phyloP scores from a whole-genome alignment of 1,140 invertebrate genomes.

The Apis laboriosa region DNA sequence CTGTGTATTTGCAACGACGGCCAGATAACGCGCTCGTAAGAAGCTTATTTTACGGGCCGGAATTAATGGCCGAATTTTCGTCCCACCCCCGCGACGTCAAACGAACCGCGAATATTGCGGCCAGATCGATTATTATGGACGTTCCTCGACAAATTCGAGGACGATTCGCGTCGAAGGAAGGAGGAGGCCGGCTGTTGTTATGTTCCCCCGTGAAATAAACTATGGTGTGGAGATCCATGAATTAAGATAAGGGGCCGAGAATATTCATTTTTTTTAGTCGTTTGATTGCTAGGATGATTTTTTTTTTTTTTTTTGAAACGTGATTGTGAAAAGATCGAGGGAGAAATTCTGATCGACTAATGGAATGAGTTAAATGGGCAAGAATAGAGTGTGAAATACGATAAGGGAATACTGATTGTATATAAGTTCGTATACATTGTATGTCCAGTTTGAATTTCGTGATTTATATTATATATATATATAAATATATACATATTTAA shows the following conservation, averaged over 20 bases:
- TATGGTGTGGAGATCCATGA: background rate
- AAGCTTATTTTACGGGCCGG: conserved; percentile 33
- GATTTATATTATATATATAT: too few relatives aligned
- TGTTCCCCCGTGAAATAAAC: background rate
- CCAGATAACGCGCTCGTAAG: conserved; percentile 40
- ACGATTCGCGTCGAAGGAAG: background rate
- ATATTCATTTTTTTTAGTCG: background rate
- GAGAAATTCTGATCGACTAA: background rate
- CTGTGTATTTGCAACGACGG: conserved; percentile 28
- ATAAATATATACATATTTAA: too few relatives aligned
- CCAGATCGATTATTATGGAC: background rate
- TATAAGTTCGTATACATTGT: too few relatives aligned
- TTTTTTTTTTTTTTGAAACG: background rate
- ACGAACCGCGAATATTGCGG: background rate
- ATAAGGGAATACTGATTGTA: too few relatives aligned
- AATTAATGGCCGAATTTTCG: conserved; percentile 32
- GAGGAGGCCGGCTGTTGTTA: background rate
- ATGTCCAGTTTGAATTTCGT: too few relatives aligned
- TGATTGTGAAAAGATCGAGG: background rate
- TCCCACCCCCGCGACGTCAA: background rate
- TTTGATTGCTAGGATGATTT: too few relatives aligned
- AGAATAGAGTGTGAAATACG: background rate
- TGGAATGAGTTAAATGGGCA: background rate
- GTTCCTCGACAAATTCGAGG: background rate
- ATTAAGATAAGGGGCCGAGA: background rate